Percentiles rank a stretch among this genome's conserved stretches.
Evolutionary conservation across 2,797 vertebrate genomes (phyloP).

Genomic region (Anguilla pacifica): DNA sequence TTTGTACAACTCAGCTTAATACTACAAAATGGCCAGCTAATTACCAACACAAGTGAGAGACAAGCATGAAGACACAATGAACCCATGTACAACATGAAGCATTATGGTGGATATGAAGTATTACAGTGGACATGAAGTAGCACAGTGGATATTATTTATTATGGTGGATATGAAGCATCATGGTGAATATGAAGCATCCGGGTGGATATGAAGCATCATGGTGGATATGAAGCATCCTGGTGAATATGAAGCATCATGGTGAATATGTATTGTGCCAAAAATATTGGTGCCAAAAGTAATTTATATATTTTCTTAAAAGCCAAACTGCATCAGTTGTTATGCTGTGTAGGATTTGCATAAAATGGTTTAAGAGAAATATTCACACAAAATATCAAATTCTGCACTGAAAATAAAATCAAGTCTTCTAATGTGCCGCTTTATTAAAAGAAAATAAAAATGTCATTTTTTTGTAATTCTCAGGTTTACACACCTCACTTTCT

Average conservation of each 20-base stretch:
- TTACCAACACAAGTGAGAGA: conserved; percentile 61
- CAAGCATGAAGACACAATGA: conserved; percentile 65
- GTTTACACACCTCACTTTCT: conserved; percentile 58
- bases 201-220: too few relatives aligned
- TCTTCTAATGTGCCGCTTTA: conserved; percentile 74
- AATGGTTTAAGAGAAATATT: conserved; percentile 71
- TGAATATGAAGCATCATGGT: not conserved
- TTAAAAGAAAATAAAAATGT: conserved; percentile 74
- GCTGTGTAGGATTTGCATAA: conserved; percentile 66
- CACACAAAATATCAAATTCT: conserved; percentile 63
- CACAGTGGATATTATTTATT: too few relatives aligned
- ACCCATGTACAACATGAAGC: conserved; percentile 47
- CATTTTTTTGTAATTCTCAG: conserved; percentile 68
- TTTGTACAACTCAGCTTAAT: conserved; percentile 52
- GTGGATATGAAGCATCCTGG: too few relatives aligned
- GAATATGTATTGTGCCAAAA: not conserved
- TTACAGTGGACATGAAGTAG: too few relatives aligned
- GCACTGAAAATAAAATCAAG: conserved; percentile 69
- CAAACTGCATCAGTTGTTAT: conserved; percentile 58
- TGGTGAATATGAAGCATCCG: not conserved
- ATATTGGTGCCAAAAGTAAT: conserved; percentile 65
- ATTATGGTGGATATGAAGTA: not conserved
- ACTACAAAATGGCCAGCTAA: conserved; percentile 59
- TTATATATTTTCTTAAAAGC: conserved; percentile 54
- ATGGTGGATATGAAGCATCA: not conserved